Conservation (phyloP, 2,888 invertebrate genomes). For the Lycia hirtaria region DNA sequence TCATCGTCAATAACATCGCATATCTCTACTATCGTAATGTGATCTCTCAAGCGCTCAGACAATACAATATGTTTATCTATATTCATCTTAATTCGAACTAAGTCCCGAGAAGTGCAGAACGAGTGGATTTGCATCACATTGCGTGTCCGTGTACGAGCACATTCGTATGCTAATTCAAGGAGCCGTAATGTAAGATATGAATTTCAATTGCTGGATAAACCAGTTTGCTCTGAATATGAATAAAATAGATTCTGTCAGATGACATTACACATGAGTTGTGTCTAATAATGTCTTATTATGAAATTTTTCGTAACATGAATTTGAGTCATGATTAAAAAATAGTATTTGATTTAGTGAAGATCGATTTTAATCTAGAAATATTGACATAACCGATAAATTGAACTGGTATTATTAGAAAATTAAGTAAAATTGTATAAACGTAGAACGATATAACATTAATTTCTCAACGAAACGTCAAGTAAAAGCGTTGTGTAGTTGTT, state of each 20-base stretch:
- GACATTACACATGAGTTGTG: not conserved
- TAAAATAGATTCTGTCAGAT: not conserved
- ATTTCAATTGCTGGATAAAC: constrained; percentile 24
- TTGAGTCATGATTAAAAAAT: no score
- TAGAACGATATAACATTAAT: no score
- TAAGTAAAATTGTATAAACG: no score
- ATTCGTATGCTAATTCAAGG: constrained; percentile 34
- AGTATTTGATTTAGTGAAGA: no score
- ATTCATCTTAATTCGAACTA: constrained; percentile 16
- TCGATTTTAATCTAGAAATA: no score
- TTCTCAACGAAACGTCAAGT: no score
- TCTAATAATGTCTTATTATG: no score
- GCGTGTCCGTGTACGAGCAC: constrained; percentile 31
- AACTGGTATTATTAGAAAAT: no score
- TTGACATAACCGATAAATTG: no score
- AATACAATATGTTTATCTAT: constrained; percentile 14
- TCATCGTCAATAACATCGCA: not conserved
- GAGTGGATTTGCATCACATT: constrained; percentile 37
- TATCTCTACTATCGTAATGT: constrained; percentile 7
- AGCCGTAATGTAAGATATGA: constrained; percentile 21
- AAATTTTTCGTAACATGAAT: no score
- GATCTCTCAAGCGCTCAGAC: constrained; percentile 9
- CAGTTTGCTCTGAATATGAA: constrained; percentile 11
- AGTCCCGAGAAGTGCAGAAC: constrained; percentile 33
- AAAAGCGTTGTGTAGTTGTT: no score